phyloP scores from a whole-genome alignment of 2,888 invertebrate species.

The Lasioglossum zephyrum region DNA sequence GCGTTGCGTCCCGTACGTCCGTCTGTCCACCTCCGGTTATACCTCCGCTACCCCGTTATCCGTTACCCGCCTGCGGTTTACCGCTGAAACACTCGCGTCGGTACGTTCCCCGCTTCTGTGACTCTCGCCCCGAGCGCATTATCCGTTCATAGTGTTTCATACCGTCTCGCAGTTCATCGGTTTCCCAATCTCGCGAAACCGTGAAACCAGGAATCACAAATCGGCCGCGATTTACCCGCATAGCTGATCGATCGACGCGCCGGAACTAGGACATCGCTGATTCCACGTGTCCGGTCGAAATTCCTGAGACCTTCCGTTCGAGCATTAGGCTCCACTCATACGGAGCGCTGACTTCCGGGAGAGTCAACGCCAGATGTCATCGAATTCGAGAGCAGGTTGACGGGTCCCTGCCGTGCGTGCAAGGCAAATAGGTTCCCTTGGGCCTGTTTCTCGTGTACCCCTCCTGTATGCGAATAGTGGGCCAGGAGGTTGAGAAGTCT shows the following conservation, averaged over 20 bases:
- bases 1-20: conserved; percentile 16
- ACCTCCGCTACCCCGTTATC: neutral
- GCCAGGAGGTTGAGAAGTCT: too few species aligned
- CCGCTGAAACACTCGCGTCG: conserved; percentile 71
- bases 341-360: too few species aligned
- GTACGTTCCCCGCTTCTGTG: conserved; percentile 15
- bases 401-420: too few species aligned
- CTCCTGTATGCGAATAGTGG: too few species aligned
- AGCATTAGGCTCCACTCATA: neutral
- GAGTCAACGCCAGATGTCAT: too few species aligned
- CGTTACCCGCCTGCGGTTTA: conserved; percentile 65
- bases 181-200: neutral
- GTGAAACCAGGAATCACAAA: neutral
- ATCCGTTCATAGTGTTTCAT: neutral
- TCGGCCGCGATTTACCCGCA: neutral
- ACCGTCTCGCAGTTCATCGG: neutral
- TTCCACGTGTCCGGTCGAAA: neutral
- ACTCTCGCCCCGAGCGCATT: conserved; percentile 23
- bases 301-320: neutral
- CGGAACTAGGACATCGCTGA: neutral
- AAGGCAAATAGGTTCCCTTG: too few species aligned
- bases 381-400: too few species aligned
- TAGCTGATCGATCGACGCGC: neutral
- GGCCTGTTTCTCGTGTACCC: too few species aligned
- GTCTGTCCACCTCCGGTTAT: conserved; percentile 36